Evolutionary conservation across 2,113 vertebrate species (phyloP).

Genomic region (Sander lucioperca): DNA sequence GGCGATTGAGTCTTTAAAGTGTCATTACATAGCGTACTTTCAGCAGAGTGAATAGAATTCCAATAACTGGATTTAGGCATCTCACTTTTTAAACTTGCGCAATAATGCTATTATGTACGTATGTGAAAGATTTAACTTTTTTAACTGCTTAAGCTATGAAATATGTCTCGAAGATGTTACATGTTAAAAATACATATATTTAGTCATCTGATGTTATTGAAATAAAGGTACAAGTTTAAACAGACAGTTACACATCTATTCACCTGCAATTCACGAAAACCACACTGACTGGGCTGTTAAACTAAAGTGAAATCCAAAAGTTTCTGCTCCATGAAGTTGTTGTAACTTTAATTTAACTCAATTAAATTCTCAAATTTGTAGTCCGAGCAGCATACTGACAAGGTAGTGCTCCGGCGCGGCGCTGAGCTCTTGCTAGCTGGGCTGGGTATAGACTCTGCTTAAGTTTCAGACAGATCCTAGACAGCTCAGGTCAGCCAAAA

Average conservation of each 20-base stretch:
- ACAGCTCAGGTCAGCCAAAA: not conserved
- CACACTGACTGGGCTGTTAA: not conserved
- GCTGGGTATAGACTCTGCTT: not conserved
- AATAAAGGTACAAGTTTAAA: not conserved
- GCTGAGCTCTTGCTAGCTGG: not conserved
- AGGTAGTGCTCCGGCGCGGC: no score
- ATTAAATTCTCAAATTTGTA: not conserved
- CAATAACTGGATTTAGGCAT: not conserved
- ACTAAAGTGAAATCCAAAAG: not conserved
- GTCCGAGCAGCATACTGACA: no score
- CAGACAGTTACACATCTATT: no score
- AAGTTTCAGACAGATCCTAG: not conserved
- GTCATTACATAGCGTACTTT: not conserved
- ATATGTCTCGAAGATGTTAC: not conserved
- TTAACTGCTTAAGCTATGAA: not conserved
- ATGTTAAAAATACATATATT: not conserved
- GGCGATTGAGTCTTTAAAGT: no score
- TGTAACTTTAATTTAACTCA: not conserved
- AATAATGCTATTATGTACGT: not conserved
- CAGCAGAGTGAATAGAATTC: not conserved
- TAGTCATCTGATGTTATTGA: not conserved
- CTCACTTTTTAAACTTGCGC: not conserved
- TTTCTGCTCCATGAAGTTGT: not conserved
- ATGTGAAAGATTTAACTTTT: not conserved
- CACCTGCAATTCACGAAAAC: no score